A percentile compares a stretch with the other conserved stretches of the same genome.
These are phyloP conservation scores for Ceratothoa steindachneri DNA, from an alignment of 2,888 invertebrate species.

Conservation along the genomic window DNA sequence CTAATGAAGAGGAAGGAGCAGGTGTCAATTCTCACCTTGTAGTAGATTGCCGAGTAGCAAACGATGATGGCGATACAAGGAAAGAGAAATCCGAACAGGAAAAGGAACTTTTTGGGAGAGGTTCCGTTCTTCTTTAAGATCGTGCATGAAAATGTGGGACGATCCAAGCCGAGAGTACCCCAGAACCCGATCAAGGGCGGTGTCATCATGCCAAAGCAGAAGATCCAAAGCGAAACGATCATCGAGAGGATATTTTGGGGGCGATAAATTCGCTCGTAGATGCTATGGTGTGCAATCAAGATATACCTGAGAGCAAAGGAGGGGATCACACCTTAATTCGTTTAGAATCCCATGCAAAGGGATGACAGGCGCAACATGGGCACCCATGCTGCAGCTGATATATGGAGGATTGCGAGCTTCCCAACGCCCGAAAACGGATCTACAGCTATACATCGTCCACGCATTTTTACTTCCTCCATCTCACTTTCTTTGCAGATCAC, in stretches of 20 bases:
- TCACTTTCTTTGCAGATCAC: no score
- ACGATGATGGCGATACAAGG: slow-evolving; percentile 79
- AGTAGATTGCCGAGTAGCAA: slow-evolving; percentile 80
- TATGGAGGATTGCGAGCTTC: no score
- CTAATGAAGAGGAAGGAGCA: no score
- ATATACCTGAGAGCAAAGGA: slow-evolving; percentile 65
- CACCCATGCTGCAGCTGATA: no score
- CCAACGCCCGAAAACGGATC: no score
- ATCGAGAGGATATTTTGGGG: slow-evolving; percentile 69
- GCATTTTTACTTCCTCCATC: no score
- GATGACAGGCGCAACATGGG: no score
- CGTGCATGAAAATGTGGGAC: slow-evolving; percentile 80
- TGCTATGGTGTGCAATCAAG: slow-evolving; percentile 73
- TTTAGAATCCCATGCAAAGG: no score
- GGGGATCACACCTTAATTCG: neutral
- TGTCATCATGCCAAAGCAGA: slow-evolving; percentile 59
- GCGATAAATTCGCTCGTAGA: slow-evolving; percentile 74
- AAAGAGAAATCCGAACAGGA: slow-evolving; percentile 74
- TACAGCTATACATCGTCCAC: no score
- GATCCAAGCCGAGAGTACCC: slow-evolving; percentile 77
- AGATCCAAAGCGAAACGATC: slow-evolving; percentile 72
- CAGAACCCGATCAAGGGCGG: slow-evolving; percentile 76
- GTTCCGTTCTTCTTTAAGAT: slow-evolving; percentile 71
- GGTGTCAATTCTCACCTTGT: slow-evolving; percentile 64
- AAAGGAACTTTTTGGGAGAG: slow-evolving; percentile 79